phyloP scores from a whole-genome alignment of 2,888 invertebrate species.

The Timema cristinae region DNA sequence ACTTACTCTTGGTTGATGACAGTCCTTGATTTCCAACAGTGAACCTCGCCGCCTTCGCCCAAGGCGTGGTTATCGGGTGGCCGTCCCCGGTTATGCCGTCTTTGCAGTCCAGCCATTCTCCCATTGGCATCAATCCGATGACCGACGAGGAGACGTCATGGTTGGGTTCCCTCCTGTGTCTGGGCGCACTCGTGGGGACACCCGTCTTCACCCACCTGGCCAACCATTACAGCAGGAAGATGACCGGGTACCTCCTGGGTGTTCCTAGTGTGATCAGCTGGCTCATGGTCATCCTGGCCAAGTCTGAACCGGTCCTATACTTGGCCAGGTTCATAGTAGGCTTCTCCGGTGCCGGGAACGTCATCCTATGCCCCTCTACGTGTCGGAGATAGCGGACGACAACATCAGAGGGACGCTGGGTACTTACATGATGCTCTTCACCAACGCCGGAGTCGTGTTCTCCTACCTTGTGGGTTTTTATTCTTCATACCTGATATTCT shows the following conservation, averaged over 20 bases:
- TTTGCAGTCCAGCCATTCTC: constrained; percentile 13
- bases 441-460: constrained; percentile 55
- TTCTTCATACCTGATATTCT: constrained; percentile 43
- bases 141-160: constrained; percentile 21
- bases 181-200: constrained; percentile 18
- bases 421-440: constrained; percentile 55
- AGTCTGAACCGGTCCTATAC: background rate
- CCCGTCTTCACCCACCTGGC: constrained; percentile 8
- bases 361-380: constrained; percentile 16
- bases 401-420: constrained; percentile 58
- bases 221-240: constrained; percentile 12
- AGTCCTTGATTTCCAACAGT: constrained; percentile 4
- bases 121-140: constrained; percentile 7
- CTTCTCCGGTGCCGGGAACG: constrained; percentile 2
- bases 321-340: constrained; percentile 4
- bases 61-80: constrained; percentile 22
- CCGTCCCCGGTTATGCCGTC: constrained; percentile 19
- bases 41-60: constrained; percentile 17
- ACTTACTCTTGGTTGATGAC: too few relatives aligned
- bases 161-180: constrained; percentile 24
- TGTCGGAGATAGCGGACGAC: constrained; percentile 18
- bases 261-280: constrained; percentile 10
- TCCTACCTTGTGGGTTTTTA: constrained; percentile 59
- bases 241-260: constrained; percentile 5
- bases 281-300: constrained; percentile 8